Base-by-base conservation (phyloP, 37 sponge, comb jelly and placozoan genomes). In the Mnemiopsis leidyi region DNA sequence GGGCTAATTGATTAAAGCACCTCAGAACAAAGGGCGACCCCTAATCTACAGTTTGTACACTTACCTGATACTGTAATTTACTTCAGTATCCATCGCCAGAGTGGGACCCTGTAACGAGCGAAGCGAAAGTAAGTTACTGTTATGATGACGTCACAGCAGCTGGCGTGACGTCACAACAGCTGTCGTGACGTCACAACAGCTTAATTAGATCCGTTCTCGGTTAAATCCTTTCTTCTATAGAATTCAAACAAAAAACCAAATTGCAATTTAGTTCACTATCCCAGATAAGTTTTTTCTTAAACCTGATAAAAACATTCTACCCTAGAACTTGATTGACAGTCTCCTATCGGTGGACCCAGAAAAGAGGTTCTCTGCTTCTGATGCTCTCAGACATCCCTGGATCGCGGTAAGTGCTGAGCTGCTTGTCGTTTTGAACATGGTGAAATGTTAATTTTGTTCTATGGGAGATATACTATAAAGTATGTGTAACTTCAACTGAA, bases 51-150 rank as follows among this genome's bases (percentile, higher is more conserved):
- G n/a, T n/a, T n/a, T n/a, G n/a, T n/a, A n/a, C n/a, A n/a, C n/a
- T n/a, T n/a, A n/a, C n/a, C n/a, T n/a, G n/a, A n/a, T n/a, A n/a
- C n/a, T n/a, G n/a, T 48, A 48, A 48, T 48, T 48, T 48, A 77
- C 39, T 92, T 38, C 83, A 94, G 93, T 95, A 92, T 38, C 94
- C 94, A 23, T 93, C 92, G 0, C 95, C 95, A 3, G 95, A 95
- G 38, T 95, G 95, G 95, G 95, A 95, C 68, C 92, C 95, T 0
- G 94, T 95, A 7, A 93, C 95, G 0, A 88, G 93, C 39, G 88
- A 92, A 37, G 95, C 95, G 20, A 95, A 95, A 38, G 94, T 94
- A 24, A 92, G n/a, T n/a, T n/a, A n/a, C 61, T 48, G 61, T 48
- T 48, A 18, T 48, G 13, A 48, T 48, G 61, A 48, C 61, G 61